These are phyloP conservation scores for Pelodytes ibericus DNA, from an alignment of 2,797 vertebrate species.

Conservation along the genomic window DNA sequence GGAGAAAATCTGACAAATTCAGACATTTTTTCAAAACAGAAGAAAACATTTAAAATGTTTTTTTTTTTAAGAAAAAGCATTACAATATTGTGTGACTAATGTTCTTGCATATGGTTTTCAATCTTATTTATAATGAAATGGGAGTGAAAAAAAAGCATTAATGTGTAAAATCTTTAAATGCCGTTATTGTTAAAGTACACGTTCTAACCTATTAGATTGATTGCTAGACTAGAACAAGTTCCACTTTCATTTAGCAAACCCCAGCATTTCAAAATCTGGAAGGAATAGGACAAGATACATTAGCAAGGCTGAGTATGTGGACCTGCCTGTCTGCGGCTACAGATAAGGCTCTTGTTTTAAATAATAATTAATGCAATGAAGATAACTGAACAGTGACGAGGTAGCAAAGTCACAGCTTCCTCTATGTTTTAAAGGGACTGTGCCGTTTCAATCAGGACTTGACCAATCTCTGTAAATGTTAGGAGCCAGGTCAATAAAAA, in stretches of 20 bases:
- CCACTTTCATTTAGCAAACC: slow-evolving; percentile 35
- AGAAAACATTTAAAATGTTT: slow-evolving; percentile 31
- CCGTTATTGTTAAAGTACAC: slow-evolving; percentile 12
- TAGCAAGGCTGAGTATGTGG: slow-evolving; percentile 15
- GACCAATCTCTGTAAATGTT: no score
- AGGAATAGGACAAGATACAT: slow-evolving; percentile 35
- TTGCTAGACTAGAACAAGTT: slow-evolving; percentile 33
- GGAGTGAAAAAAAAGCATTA: slow-evolving; percentile 27
- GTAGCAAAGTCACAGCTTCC: no score
- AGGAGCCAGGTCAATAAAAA: no score
- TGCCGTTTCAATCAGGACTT: no score
- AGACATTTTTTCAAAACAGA: slow-evolving; percentile 25
- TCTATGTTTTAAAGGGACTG: no score
- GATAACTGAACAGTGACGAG: no score
- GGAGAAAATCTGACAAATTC: slow-evolving; percentile 16
- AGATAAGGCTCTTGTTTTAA: slow-evolving; percentile 2
- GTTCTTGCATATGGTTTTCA: slow-evolving; percentile 25
- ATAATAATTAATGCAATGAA: no score
- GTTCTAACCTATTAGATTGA: slow-evolving; percentile 36
- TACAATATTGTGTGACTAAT: slow-evolving; percentile 44
- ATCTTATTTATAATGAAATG: slow-evolving; percentile 31
- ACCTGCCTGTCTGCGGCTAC: background rate
- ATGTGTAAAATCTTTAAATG: slow-evolving; percentile 19
- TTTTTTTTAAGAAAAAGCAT: background rate
- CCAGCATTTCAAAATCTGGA: slow-evolving; percentile 25